Conservation (phyloP, 2,888 invertebrate genomes). For the Peribatodes rhomboidaria region DNA sequence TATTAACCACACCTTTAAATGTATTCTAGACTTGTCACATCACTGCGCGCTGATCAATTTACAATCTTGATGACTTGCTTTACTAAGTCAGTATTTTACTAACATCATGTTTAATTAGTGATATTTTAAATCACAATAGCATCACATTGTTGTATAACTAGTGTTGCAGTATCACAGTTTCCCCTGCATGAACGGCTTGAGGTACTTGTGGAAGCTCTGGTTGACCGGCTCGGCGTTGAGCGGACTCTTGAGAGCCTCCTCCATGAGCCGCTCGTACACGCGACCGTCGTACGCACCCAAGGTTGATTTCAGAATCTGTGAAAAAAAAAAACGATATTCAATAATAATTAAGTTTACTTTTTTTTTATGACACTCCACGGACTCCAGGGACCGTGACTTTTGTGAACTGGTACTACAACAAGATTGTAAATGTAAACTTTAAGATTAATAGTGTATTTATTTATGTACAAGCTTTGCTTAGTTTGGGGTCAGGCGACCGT, state of each 20-base stretch:
- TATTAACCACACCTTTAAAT: background rate
- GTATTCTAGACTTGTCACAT: too few relatives aligned
- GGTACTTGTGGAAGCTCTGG: conserved; percentile 89
- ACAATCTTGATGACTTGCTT: too few relatives aligned
- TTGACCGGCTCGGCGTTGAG: conserved; percentile 93
- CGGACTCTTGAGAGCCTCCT: conserved; percentile 93
- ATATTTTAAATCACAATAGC: conserved; percentile 45
- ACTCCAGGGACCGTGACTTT: too few relatives aligned
- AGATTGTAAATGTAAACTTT: too few relatives aligned
- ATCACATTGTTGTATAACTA: conserved; percentile 13
- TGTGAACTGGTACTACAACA: too few relatives aligned
- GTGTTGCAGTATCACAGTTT: conserved; percentile 83
- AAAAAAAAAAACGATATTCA: too few relatives aligned
- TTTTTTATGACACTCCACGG: too few relatives aligned
- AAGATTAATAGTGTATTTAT: too few relatives aligned
- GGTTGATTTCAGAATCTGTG: conserved; percentile 88
- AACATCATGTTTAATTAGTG: background rate
- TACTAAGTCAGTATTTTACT: background rate
- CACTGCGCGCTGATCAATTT: too few relatives aligned
- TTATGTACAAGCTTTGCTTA: too few relatives aligned
- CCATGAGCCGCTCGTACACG: conserved; percentile 93
- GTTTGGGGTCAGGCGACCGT: too few relatives aligned
- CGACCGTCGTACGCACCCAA: conserved; percentile 94
- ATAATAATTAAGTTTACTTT: too few relatives aligned
- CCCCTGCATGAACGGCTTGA: conserved; percentile 93